Base-by-base conservation (phyloP, 2,888 invertebrate genomes). In the Dinocampus coccinellae region DNA sequence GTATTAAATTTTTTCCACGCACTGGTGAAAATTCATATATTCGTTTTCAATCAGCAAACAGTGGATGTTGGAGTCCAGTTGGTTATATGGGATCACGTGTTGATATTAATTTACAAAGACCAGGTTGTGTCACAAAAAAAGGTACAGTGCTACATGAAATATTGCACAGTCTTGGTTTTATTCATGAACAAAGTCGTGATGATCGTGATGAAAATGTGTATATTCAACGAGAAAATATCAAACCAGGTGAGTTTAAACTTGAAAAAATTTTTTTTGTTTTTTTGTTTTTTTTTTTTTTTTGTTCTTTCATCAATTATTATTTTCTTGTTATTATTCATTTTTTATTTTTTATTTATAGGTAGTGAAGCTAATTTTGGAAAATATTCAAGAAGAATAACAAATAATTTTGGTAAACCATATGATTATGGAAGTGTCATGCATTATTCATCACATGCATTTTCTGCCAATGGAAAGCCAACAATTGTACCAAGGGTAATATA, bases 341-440 rank as follows among this genome's bases (percentile, higher is more conserved):
- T n/a, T n/a, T n/a, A 36, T 33, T 36, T 3, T 22, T 24, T 11
- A 33, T 33, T n/a, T 24, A 29, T 60, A 89, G 93, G 92, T 11
- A 89, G 92, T 3, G 90, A 90, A 81, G 89, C 88, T 64, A 95
- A 95, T 87, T 95, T 95, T 85, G 91, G 91, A 75, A 95, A 93
- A 85, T 90, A 92, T 0, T 88, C 90, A 4, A 80, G 88, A 7
- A 87, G 88, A 9, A 88, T 87, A 34, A 90, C 92, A 0, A 88
- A 91, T 63, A 92, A 90, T n/a, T 94, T 90, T 82, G 93, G 93
- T 0, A 91, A 95, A 0, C 88, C 90, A 0, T 95, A 95, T 81
- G 95, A 95, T 85, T 95, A 93, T 85, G 91, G 92, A 79, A 94
- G 94, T 78, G 94, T 95, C 0, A 94, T 95, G 94, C 95, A 95